Conservation (phyloP, 1,140 invertebrate species). For the Phthorimaea operculella region DNA sequence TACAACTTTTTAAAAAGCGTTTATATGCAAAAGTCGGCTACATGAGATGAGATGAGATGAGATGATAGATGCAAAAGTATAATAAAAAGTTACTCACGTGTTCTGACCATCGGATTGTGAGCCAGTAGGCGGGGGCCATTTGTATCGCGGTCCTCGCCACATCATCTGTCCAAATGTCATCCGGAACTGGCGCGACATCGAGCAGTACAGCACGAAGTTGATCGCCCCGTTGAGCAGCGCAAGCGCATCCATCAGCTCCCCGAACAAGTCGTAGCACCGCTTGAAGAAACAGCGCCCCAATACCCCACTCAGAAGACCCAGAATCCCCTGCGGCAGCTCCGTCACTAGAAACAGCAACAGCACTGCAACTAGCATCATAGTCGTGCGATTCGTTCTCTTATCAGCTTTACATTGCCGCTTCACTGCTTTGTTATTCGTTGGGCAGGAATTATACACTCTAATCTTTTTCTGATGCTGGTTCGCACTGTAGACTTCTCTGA, state of each 20-base stretch:
- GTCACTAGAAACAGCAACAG: conserved; percentile 87
- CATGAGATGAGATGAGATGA: too few species aligned
- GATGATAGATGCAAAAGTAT: too few species aligned
- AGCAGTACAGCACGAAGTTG: conserved; percentile 94
- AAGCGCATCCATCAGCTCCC: conserved; percentile 91
- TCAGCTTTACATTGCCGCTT: conserved; percentile 75
- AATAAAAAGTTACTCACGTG: conserved; percentile 37
- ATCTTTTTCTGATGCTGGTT: conserved; percentile 58
- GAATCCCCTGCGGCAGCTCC: conserved; percentile 85
- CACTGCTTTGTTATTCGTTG: conserved; percentile 64
- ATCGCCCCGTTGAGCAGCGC: conserved; percentile 92
- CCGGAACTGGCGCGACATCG: conserved; percentile 93
- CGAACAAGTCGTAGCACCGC: conserved; percentile 81
- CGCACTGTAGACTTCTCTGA: conserved; percentile 72
- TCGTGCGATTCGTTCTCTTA: conserved; percentile 79
- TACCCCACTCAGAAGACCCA: conserved; percentile 77
- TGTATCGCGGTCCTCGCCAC: conserved; percentile 61
- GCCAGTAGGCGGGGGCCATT: conserved; percentile 43
- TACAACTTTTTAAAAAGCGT: too few species aligned
- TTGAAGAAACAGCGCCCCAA: conserved; percentile 79
- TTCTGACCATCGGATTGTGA: conserved; percentile 53
- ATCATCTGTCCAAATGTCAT: conserved; percentile 86
- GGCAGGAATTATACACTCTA: conserved; percentile 44
- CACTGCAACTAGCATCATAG: conserved; percentile 89
- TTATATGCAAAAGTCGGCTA: too few species aligned